Evolutionary conservation across 2,113 vertebrate species (phyloP), one percentile per base, ranked within the genome.

Genomic region (Bettongia penicillata): DNA sequence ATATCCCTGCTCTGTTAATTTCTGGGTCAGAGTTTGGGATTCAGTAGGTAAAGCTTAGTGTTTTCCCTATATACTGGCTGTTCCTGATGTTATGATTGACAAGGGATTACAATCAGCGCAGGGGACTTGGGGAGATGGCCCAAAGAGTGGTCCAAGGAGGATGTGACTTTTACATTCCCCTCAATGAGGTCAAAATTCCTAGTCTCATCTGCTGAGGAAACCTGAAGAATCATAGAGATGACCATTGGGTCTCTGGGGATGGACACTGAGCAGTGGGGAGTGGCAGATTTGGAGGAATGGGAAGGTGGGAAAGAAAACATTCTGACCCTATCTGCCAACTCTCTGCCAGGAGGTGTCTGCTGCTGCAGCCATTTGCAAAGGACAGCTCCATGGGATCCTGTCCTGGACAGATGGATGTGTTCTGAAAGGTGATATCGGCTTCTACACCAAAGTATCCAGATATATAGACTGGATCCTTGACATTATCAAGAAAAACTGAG

Each of bases 341-440:
- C 92, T 55, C 61, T 90, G 90, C 96, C 89, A 97, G 94, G 94
- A 97, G 95, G 31, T 94, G 50, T 28, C 26, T 55, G 91, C 91
- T 90, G 37, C 8, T 50, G 90, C 68, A 51, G 49, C 95, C 49
- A 28, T 93, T 53, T 96, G 94, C 91, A 51, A 91, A 90, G 50
- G 53, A 84, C 95, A 96, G 94, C 89, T 94, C 51, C 95, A 90
- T 3, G 90, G 91, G 22, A 96, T 95, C 61, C 91, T 93, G 1
- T 93, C 91, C 90, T 93, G 91, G 94, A 61, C 94, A 93, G 91
- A 93, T 43, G 95, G 91, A 5, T 97, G 91, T 93, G 43, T 92
- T 94, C 91, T 96, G 95, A 97, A 47, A 55, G 91, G 89, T 5
- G 51, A 95, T 31, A 0, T 55, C n/a, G 92, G 93, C 90, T 91